Evolutionary conservation across 2,797 vertebrate species (phyloP).

Genomic region (Microhierax caerulescens): DNA sequence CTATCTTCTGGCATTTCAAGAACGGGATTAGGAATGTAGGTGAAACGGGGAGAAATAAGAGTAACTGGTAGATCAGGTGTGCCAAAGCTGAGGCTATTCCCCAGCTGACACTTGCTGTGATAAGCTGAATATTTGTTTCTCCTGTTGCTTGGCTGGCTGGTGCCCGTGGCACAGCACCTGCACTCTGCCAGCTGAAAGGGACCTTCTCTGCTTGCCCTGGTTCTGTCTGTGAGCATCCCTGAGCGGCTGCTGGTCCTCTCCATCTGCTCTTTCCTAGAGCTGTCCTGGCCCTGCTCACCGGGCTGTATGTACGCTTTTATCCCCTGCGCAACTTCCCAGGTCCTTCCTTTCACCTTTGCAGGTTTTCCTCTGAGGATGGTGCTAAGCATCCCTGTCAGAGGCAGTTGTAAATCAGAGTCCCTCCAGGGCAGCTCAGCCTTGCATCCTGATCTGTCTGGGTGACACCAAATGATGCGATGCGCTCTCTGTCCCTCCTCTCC

Average conservation of each 20-base stretch:
- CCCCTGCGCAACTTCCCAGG: not conserved
- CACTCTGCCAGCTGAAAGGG: not conserved
- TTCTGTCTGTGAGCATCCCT: not conserved
- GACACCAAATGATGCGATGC: not conserved
- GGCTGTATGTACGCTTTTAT: accelerated
- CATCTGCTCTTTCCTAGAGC: not conserved
- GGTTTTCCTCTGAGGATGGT: not conserved
- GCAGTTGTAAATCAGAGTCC: not conserved
- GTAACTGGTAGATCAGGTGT: not conserved
- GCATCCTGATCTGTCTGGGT: not conserved
- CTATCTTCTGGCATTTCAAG: not conserved
- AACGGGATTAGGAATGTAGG: not conserved
- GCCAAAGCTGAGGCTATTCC: not conserved
- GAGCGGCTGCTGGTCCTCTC: not conserved
- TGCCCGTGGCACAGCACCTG: not conserved
- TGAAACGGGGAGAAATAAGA: not conserved
- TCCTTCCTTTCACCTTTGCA: not conserved
- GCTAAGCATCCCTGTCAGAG: not conserved
- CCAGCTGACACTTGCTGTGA: not conserved
- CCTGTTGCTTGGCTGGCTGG: not conserved
- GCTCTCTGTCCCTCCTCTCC: not conserved
- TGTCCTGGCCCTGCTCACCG: not conserved
- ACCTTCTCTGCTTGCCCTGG: not conserved
- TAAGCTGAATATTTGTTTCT: not conserved
- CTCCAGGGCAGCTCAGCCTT: not conserved